Conservation (phyloP, 2,888 invertebrate genomes). For the Monoplex corrugatus region DNA sequence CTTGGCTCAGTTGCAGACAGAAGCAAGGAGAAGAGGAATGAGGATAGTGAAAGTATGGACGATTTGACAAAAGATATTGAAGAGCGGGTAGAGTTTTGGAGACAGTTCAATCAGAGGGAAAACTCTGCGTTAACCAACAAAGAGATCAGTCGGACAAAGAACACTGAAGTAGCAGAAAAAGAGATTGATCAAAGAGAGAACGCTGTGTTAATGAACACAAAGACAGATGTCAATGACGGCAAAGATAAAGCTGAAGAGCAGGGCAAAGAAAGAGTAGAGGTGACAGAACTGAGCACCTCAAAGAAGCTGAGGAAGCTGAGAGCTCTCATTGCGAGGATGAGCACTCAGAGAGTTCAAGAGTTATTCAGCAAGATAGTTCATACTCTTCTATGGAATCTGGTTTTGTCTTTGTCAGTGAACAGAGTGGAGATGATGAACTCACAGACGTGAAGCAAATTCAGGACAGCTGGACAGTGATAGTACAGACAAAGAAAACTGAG, state of each 20-base stretch:
- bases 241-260: no score
- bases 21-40: background rate
- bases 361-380: background rate
- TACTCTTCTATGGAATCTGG: background rate
- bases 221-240: no score
- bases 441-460: background rate
- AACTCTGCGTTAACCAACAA: no score
- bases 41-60: background rate
- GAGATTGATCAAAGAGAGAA: no score
- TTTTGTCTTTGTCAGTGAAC: background rate
- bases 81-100: background rate
- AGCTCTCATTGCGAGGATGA: no score
- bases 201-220: no score
- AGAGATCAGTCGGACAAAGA: no score
- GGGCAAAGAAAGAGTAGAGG: no score
- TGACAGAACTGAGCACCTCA: no score
- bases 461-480: background rate
- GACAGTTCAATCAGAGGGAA: background rate
- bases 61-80: background rate
- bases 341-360: no score
- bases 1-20: background rate
- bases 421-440: background rate
- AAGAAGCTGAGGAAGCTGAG: no score
- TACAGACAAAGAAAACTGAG: background rate
- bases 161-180: no score